Percentiles rank a stretch among this genome's conserved stretches.
These are phyloP conservation scores for Acanthornis magna DNA, from an alignment of 2,797 vertebrate genomes.

Conservation along the genomic window DNA sequence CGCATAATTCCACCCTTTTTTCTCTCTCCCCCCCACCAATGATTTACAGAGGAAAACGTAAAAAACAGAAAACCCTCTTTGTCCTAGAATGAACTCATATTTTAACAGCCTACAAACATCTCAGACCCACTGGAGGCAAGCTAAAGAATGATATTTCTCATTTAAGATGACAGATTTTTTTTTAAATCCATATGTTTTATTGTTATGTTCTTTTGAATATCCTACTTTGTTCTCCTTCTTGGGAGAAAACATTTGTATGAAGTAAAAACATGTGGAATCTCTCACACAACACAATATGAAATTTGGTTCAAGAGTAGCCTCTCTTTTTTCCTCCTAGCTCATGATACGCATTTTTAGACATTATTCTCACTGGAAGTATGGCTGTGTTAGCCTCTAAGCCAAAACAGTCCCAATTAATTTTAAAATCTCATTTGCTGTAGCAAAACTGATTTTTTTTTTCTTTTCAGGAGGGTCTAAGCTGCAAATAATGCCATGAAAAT, in stretches of 20 bases:
- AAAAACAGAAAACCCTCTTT: slow-evolving; percentile 81
- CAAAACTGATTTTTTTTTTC: neutral
- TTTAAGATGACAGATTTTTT: slow-evolving; percentile 29
- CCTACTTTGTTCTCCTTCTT: slow-evolving; percentile 53
- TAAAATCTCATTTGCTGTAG: neutral
- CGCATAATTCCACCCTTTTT: slow-evolving; percentile 83
- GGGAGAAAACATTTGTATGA: slow-evolving; percentile 37
- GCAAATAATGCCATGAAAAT: neutral
- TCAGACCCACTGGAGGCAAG: slow-evolving; percentile 39
- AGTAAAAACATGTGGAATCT: slow-evolving; percentile 65
- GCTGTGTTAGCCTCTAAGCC: neutral
- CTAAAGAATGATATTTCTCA: slow-evolving; percentile 38
- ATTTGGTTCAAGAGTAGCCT: slow-evolving; percentile 20
- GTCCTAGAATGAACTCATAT: slow-evolving; percentile 87
- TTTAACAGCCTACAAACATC: slow-evolving; percentile 50
- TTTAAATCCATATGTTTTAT: slow-evolving; percentile 60
- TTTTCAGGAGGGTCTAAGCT: neutral
- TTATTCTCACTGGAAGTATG: neutral
- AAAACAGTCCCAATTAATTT: neutral
- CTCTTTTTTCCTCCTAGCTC: neutral
- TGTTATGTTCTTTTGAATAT: slow-evolving; percentile 58
- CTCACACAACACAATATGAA: slow-evolving; percentile 59
- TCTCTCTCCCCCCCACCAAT: slow-evolving; percentile 60
- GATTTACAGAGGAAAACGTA: slow-evolving; percentile 82
- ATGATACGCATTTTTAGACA: neutral